Percentiles rank a stretch among this genome's conserved stretches.
Conservation (phyloP, 1,140 invertebrate genomes). For the Zaprionus camerounensis region DNA sequence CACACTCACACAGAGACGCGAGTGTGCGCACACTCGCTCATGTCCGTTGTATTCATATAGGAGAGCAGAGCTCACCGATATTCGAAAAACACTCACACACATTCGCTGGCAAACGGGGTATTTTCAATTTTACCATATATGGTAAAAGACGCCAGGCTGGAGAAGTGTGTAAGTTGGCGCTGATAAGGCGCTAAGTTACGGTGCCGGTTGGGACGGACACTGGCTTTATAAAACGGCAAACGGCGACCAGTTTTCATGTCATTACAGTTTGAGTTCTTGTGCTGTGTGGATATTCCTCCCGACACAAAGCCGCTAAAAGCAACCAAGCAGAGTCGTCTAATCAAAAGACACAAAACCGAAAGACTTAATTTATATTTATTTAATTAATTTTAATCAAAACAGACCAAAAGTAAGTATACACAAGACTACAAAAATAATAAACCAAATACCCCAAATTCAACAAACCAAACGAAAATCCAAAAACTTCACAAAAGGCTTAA, state of each 20-base stretch:
- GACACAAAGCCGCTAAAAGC: slow-evolving; percentile 74
- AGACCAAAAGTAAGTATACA: slow-evolving; percentile 81
- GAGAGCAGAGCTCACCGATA: slow-evolving; percentile 22
- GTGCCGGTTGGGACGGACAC: slow-evolving; percentile 48
- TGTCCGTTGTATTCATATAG: slow-evolving; percentile 2
- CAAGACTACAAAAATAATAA: slow-evolving; percentile 16
- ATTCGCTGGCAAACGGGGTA: slow-evolving; percentile 40
- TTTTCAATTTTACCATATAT: slow-evolving; percentile 82
- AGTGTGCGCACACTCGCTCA: slow-evolving; percentile 11
- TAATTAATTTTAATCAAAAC: slow-evolving; percentile 82
- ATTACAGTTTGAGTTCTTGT: slow-evolving; percentile 84
- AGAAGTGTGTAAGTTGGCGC: slow-evolving; percentile 64
- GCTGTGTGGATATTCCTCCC: slow-evolving; percentile 79
- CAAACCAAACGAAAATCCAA: slow-evolving; percentile 15
- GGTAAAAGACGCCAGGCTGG: slow-evolving; percentile 72
- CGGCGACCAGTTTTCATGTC: slow-evolving; percentile 82
- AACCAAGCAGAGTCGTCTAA: slow-evolving; percentile 70
- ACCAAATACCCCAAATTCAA: slow-evolving; percentile 12
- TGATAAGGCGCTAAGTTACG: slow-evolving; percentile 68
- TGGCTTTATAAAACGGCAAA: slow-evolving; percentile 76
- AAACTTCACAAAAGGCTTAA: slow-evolving; percentile 13
- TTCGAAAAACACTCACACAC: slow-evolving; percentile 27
- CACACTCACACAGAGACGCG: slow-evolving; percentile 8
- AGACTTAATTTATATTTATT: slow-evolving; percentile 84
- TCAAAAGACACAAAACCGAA: slow-evolving; percentile 75